Evolutionary conservation across 1,140 invertebrate genomes (phyloP).

Genomic region (Drosophila mauritiana): DNA sequence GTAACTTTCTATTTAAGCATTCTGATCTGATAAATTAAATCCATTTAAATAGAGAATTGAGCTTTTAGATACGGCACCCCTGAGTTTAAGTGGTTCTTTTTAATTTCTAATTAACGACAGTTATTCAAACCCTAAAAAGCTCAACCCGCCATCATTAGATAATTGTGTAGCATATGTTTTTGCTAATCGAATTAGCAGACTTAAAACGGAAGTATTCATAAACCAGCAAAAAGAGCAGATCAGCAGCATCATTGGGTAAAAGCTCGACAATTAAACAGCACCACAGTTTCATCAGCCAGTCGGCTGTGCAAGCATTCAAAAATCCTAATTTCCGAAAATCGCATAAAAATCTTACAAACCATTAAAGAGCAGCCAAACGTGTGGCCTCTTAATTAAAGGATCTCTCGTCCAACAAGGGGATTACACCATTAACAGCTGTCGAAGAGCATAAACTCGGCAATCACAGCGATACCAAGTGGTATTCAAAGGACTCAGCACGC

Average conservation of each 20-base stretch:
- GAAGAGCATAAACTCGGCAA: conserved; percentile 28
- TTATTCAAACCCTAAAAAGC: conserved; percentile 8
- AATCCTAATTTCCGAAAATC: conserved; percentile 2
- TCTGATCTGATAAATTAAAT: too few relatives aligned
- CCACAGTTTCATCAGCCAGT: conserved; percentile 15
- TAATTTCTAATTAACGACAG: conserved; percentile 1
- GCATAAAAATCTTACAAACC: conserved; percentile 66
- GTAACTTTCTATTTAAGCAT: too few relatives aligned
- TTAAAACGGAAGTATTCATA: conserved; percentile 52
- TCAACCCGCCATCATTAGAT: background rate
- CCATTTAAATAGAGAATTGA: too few relatives aligned
- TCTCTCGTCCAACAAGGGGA: conserved; percentile 29
- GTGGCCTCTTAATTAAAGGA: conserved; percentile 78
- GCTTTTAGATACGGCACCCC: too few relatives aligned
- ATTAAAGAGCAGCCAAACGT: conserved; percentile 69
- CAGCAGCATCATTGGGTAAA: background rate
- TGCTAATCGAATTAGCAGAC: conserved; percentile 53
- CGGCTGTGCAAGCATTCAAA: conserved; percentile 23
- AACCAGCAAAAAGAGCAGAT: conserved; percentile 29
- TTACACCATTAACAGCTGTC: conserved; percentile 65
- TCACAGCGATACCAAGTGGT: conserved; percentile 1
- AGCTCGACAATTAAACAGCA: conserved; percentile 39
- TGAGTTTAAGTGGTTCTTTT: background rate
- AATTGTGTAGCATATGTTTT: conserved; percentile 1
- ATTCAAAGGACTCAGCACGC: conserved; percentile 53